Evolutionary conservation across 2,797 vertebrate species (phyloP), one percentile per base, ranked within the genome.

Genomic region (Chromis chromis): DNA sequence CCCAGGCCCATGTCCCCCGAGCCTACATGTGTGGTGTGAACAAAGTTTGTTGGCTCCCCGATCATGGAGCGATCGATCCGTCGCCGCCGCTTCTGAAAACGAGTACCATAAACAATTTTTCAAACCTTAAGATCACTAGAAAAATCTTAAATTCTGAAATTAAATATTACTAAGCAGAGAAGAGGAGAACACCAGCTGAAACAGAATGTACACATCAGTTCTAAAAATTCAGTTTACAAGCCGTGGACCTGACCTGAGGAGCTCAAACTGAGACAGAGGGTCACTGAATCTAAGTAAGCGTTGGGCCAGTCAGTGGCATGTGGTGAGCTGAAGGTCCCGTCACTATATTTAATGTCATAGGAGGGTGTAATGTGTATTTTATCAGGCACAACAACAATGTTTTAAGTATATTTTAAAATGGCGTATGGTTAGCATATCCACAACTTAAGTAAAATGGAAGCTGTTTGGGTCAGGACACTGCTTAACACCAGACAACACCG

Each of bases 11-110:
- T 95, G 52, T 96, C 95, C 39, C 95, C 74, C 0, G 94, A 95
- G 81, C 96, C 96, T 48, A 97, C 93, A 0, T 97, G 96, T 0
- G 95, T 95, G 9, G 95, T 96, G 88, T 96, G 96, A 70, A 97
- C 95, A 62, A 96, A 97, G 88, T 97, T 96, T 88, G 94, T 97
- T 4, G 96, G 96, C 66, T 96, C 94, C 50, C 96, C 96, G 21
- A 97, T 97, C 95, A 96, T 96, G 61, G 95, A 94, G 73, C 96
- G 93, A 83, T 96, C 96, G 61, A 97, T 94, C 14, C 95, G 93
- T 73, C 82, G 95, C 68, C 93, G 93, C 68, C 95, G 94, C 86
- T 96, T 97, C 96, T 96, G 87, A 27, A 88, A 72, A 75, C 0
- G 3, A 36, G 57, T 0, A 55, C 1, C 40, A 70, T 21, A 57